These are phyloP conservation scores for Melitaea cinxia DNA, from an alignment of 1,140 invertebrate species.

Conservation along the genomic window DNA sequence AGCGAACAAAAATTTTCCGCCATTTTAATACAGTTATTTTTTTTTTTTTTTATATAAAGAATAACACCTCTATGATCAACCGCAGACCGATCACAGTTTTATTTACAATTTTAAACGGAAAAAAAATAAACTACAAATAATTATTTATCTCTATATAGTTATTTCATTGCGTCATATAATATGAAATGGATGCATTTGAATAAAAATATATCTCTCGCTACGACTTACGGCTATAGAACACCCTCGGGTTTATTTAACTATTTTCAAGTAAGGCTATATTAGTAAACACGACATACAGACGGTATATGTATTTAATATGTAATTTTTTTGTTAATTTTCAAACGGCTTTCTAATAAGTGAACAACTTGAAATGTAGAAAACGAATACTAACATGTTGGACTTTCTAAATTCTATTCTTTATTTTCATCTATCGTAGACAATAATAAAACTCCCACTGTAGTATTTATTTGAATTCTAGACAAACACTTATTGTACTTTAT, in stretches of 20 bases:
- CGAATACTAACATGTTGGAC: too few species aligned
- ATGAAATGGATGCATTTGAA: constrained; percentile 18
- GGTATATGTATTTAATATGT: too few species aligned
- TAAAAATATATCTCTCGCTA: constrained; percentile 22
- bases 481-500: too few species aligned
- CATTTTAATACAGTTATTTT: background rate
- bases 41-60: background rate
- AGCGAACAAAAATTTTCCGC: background rate
- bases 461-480: too few species aligned
- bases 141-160: constrained; percentile 20
- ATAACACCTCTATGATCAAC: background rate
- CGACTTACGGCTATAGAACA: constrained; percentile 21
- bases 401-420: too few species aligned
- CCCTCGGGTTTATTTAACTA: constrained; percentile 12
- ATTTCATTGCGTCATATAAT: constrained; percentile 18
- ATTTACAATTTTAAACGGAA: constrained; percentile 13
- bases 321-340: background rate
- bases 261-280: background rate
- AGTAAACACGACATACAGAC: constrained; percentile 8
- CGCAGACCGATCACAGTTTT: constrained; percentile 16
- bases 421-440: too few species aligned
- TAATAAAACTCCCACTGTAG: too few species aligned
- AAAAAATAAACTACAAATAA: constrained; percentile 13
- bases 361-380: too few species aligned
- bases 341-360: background rate